Evolutionary conservation across 1,140 invertebrate genomes (phyloP).

Genomic region (Papilio glaucus): DNA sequence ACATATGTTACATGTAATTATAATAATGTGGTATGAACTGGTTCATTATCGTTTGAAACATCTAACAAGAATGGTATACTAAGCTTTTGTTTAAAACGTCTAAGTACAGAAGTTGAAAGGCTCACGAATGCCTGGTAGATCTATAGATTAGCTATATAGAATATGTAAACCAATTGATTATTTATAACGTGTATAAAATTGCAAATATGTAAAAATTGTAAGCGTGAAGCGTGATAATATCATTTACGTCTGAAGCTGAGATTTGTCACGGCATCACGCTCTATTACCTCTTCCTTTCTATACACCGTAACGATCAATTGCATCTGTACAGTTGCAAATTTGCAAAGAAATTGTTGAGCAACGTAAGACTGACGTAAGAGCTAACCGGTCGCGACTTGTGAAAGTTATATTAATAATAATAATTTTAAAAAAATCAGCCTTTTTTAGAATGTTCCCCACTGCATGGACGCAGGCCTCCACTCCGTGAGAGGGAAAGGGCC

Average conservation of each 20-base stretch:
- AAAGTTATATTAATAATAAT: background rate
- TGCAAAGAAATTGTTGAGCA: background rate
- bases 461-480: too few species aligned
- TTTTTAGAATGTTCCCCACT: too few species aligned
- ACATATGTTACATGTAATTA: too few species aligned
- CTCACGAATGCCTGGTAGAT: background rate
- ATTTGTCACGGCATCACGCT: conserved; percentile 12
- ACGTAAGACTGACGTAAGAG: background rate
- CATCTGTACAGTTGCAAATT: background rate
- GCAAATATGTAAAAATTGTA: conserved; percentile 2
- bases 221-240: conserved; percentile 9
- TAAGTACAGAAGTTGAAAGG: too few species aligned
- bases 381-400: background rate
- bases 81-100: too few species aligned
- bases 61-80: too few species aligned
- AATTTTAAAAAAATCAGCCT: too few species aligned
- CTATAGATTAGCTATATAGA: background rate
- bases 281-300: conserved; percentile 5
- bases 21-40: too few species aligned
- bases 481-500: too few species aligned
- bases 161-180: background rate
- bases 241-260: background rate
- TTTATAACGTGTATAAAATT: conserved; percentile 14
- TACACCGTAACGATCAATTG: background rate
- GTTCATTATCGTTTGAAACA: too few species aligned